phyloP scores from a whole-genome alignment of 1,140 invertebrate genomes.

The Stegodyphus mimosarum region DNA sequence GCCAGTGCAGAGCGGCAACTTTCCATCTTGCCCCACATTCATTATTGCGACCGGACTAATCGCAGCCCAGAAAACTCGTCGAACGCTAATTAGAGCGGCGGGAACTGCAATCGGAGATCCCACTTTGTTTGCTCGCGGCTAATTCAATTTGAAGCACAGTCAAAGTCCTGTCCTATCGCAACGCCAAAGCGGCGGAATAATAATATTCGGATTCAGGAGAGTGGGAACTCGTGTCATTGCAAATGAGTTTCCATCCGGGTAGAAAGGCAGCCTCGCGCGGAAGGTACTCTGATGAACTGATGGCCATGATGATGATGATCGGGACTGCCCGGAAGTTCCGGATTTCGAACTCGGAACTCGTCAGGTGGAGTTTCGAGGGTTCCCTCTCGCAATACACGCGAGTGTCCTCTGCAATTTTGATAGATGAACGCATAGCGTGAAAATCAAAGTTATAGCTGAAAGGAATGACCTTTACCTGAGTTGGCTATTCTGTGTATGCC shows the following conservation, averaged over 20 bases:
- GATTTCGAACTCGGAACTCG: not conserved
- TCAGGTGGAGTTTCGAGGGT: not conserved
- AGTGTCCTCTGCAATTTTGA: too few relatives aligned
- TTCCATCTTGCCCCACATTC: not conserved
- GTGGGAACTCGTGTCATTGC: slow-evolving; percentile 20
- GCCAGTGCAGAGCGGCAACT: too few relatives aligned
- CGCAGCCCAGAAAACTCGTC: slow-evolving; percentile 21
- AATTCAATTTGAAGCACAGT: slow-evolving; percentile 27
- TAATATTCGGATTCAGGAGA: slow-evolving; percentile 24
- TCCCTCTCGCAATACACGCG: too few relatives aligned
- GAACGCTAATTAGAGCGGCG: slow-evolving; percentile 27
- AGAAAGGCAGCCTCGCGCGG: not conserved
- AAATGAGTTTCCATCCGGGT: slow-evolving; percentile 24
- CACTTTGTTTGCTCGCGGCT: slow-evolving; percentile 29
- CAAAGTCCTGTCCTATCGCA: not conserved
- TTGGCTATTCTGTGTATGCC: too few relatives aligned
- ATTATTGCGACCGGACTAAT: slow-evolving; percentile 15
- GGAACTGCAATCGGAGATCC: slow-evolving; percentile 28
- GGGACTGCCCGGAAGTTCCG: slow-evolving; percentile 2
- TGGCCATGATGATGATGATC: not conserved
- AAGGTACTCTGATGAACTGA: slow-evolving; percentile 4
- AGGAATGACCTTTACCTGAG: too few relatives aligned
- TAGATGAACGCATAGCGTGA: too few relatives aligned
- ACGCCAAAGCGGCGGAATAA: slow-evolving; percentile 2
- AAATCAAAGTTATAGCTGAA: too few relatives aligned